Conservation (phyloP, 2,888 invertebrate genomes). For the Chromoteleia sp. region DNA sequence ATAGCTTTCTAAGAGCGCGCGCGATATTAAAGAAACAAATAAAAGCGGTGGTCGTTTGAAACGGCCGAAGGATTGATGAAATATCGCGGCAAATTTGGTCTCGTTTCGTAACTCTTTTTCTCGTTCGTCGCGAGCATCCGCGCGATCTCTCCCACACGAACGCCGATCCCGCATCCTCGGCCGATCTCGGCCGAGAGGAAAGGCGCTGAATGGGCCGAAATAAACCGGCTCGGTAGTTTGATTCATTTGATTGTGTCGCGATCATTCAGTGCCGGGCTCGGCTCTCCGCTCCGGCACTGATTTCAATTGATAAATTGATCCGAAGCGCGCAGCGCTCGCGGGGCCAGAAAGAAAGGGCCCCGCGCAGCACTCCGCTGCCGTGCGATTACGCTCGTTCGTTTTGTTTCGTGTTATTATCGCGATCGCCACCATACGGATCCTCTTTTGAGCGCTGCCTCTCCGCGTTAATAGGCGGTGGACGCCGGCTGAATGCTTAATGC, state of each 20-base stretch:
- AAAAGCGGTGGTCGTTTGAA: no score
- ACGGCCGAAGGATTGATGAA: no score
- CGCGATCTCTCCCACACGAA: conserved; percentile 18
- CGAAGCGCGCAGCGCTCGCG: conserved; percentile 71
- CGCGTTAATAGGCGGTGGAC: conserved; percentile 83
- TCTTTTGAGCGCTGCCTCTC: conserved; percentile 46
- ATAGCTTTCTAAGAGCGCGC: no score
- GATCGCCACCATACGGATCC: conserved; percentile 59
- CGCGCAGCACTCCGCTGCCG: conserved; percentile 13
- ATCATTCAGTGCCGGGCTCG: conserved; percentile 69
- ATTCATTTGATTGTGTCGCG: conserved; percentile 62
- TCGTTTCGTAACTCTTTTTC: not conserved
- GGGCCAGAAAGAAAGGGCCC: conserved; percentile 66
- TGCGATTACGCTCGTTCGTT: conserved; percentile 66
- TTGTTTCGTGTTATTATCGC: conserved; percentile 57
- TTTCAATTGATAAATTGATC: conserved; percentile 84
- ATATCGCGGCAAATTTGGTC: conserved; percentile 1
- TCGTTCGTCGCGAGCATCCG: conserved; percentile 19
- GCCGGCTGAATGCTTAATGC: conserved; percentile 84
- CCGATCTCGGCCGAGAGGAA: conserved; percentile 42
- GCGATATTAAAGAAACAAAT: no score
- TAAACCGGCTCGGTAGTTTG: conserved; percentile 46
- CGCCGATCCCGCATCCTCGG: not conserved
- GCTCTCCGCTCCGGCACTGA: conserved; percentile 77
- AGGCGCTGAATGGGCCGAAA: conserved; percentile 65